Conservation (phyloP, 1,140 invertebrate genomes). For the Oncopodura yosiiana region DNA sequence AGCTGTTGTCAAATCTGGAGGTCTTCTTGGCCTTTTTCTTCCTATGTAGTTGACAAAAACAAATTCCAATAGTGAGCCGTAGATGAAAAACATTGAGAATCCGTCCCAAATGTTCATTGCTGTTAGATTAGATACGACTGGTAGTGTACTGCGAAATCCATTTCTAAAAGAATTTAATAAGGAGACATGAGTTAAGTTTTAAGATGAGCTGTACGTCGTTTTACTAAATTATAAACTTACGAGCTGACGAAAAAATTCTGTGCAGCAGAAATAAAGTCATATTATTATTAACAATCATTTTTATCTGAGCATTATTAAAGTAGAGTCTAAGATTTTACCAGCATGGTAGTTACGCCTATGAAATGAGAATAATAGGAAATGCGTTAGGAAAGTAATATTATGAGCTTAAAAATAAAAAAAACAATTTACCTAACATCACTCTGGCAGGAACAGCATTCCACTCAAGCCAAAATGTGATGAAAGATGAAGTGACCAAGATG, state of each 20-base stretch:
- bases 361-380: no score
- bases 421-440: slow-evolving; percentile 19
- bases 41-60: slow-evolving; percentile 91
- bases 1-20: slow-evolving; percentile 7
- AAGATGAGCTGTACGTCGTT: no score
- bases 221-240: no score
- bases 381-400: no score
- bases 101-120: slow-evolving; percentile 95
- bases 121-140: slow-evolving; percentile 83
- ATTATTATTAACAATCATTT: no score
- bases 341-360: no score
- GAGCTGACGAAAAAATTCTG: neutral
- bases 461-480: slow-evolving; percentile 88
- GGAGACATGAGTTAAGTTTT: no score
- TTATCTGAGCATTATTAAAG: no score
- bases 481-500: slow-evolving; percentile 85
- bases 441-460: slow-evolving; percentile 84
- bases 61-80: slow-evolving; percentile 83
- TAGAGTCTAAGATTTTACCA: slow-evolving; percentile 21
- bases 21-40: slow-evolving; percentile 58
- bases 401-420: no score
- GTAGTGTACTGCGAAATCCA: slow-evolving; percentile 56
- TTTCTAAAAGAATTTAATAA: slow-evolving; percentile 29
- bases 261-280: neutral
- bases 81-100: slow-evolving; percentile 86